Evolutionary conservation across 2,113 vertebrate species (phyloP).

Genomic region (Herpailurus yagouaroundi): DNA sequence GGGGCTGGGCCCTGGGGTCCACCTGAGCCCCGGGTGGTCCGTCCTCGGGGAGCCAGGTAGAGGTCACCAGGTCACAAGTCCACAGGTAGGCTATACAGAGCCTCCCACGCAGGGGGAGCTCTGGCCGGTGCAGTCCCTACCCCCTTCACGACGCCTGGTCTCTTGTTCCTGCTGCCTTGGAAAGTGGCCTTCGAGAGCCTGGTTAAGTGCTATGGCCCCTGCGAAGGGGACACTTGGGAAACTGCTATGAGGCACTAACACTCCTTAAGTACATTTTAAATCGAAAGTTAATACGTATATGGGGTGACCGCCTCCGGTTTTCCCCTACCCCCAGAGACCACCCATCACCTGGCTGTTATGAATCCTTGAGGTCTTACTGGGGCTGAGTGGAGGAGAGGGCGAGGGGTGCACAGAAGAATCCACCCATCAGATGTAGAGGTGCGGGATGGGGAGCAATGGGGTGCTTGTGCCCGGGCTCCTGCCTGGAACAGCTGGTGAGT

Average conservation of each 20-base stretch:
- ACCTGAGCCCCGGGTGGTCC: neutral
- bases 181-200: neutral
- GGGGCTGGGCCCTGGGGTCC: neutral
- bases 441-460: neutral
- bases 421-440: neutral
- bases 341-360: neutral
- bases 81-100: too few relatives aligned
- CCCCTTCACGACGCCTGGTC: accelerated
- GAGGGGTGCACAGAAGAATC: neutral
- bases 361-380: neutral
- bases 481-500: neutral
- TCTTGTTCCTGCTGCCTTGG: neutral
- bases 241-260: neutral
- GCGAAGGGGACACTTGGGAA: too few relatives aligned
- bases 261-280: neutral
- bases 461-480: neutral
- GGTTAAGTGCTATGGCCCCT: neutral
- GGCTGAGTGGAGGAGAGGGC: neutral
- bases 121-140: accelerated
- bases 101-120: accelerated
- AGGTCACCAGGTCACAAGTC: neutral
- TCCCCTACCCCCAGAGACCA: neutral
- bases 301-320: accelerated
- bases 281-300: neutral
- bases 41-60: neutral